These are phyloP conservation scores for Drosophila infuscata DNA, from an alignment of 2,888 invertebrate genomes.

Conservation along the genomic window DNA sequence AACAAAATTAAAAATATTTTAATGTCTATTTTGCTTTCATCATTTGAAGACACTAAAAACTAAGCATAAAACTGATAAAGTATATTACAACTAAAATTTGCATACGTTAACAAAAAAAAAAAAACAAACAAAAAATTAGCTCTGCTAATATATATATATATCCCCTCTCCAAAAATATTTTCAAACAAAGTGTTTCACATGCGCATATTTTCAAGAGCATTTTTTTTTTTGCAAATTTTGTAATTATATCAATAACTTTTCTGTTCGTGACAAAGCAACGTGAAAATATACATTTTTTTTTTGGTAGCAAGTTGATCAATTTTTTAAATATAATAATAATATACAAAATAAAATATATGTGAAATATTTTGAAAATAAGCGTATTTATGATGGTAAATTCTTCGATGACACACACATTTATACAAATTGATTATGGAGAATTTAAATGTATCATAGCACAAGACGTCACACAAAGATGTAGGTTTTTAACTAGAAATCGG, in stretches of 20 bases:
- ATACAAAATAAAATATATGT: neutral
- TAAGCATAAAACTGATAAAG: conserved; percentile 50
- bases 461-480: neutral
- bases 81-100: conserved; percentile 48
- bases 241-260: conserved; percentile 8
- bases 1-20: conserved; percentile 69
- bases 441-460: conserved; percentile 11
- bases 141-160: conserved; percentile 19
- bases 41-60: conserved; percentile 61
- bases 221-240: conserved; percentile 21
- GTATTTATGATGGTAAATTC: conserved; percentile 2
- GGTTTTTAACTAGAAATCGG: neutral
- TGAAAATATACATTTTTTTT: conserved; percentile 3
- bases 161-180: conserved; percentile 83
- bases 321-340: conserved; percentile 9
- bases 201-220: conserved; percentile 4
- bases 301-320: conserved; percentile 4
- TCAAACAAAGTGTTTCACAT: conserved; percentile 57
- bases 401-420: conserved; percentile 13
- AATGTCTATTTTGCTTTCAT: conserved; percentile 55
- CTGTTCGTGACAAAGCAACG: neutral
- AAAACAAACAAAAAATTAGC: neutral
- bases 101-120: conserved; percentile 31
- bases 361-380: conserved; percentile 19
- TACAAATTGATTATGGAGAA: conserved; percentile 14